Evolutionary conservation across 2,113 vertebrate species (phyloP).

Genomic region (Setophaga coronata): DNA sequence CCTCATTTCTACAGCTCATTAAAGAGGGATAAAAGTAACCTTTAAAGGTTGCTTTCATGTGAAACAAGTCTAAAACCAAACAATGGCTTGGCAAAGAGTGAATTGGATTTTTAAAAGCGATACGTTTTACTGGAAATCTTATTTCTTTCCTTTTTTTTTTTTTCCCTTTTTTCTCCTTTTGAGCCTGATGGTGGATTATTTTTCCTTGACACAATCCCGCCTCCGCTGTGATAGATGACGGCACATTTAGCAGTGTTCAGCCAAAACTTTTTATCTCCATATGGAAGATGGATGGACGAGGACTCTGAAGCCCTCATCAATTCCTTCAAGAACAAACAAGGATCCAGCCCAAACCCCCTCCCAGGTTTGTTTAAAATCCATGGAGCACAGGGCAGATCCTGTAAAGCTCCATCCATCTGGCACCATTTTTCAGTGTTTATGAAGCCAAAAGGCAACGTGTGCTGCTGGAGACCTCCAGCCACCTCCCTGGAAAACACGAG

Average conservation of each 20-base stretch:
- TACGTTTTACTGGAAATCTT: constrained; percentile 22
- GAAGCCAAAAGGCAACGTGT: not conserved
- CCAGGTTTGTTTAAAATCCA: constrained; percentile 40
- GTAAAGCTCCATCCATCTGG: constrained; percentile 26
- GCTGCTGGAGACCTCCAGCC: not conserved
- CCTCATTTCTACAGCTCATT: constrained; percentile 22
- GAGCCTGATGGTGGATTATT: constrained; percentile 59
- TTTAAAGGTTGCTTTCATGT: constrained; percentile 61
- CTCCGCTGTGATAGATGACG: constrained; percentile 55
- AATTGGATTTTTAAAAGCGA: constrained; percentile 26
- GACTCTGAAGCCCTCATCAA: constrained; percentile 16
- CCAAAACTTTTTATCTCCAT: constrained; percentile 65
- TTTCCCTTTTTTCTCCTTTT: not conserved
- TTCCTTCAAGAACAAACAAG: constrained; percentile 49
- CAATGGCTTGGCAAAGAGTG: constrained; percentile 35
- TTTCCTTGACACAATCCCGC: constrained; percentile 61
- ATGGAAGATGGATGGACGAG: constrained; percentile 64
- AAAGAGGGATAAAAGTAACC: constrained; percentile 50
- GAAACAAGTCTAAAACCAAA: constrained; percentile 33
- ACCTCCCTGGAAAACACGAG: not conserved
- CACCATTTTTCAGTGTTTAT: not conserved
- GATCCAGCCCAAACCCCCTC: constrained; percentile 7
- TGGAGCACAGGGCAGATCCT: constrained; percentile 5
- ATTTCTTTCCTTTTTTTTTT: not conserved
- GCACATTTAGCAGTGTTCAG: constrained; percentile 56